These are phyloP conservation scores for Turdus rufiventris DNA, from an alignment of 2,113 vertebrate species.

Conservation along the genomic window DNA sequence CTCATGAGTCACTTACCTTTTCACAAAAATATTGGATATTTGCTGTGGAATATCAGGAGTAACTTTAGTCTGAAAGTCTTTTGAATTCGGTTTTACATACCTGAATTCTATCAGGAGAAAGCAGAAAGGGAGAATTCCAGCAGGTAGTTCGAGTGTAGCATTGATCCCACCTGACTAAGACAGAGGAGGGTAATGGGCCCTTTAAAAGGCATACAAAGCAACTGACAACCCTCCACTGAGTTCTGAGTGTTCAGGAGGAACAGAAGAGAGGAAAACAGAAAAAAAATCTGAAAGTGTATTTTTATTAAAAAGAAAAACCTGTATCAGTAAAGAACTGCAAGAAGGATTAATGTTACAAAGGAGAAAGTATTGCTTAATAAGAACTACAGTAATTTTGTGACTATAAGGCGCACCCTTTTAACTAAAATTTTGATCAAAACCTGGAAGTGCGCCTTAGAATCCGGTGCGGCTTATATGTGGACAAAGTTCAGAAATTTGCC, in stretches of 20 bases:
- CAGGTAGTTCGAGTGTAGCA: neutral
- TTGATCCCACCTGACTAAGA: neutral
- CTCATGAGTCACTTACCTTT: too few relatives aligned
- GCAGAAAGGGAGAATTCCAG: neutral
- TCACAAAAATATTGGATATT: too few relatives aligned
- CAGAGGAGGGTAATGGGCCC: neutral
- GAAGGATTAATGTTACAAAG: neutral
- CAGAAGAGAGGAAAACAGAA: accelerated
- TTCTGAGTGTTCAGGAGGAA: neutral
- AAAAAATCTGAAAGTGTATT: neutral
- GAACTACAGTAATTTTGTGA: neutral
- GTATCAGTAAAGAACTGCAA: neutral
- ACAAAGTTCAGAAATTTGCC: too few relatives aligned
- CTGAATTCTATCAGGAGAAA: neutral
- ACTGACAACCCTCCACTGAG: accelerated
- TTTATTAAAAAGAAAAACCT: neutral
- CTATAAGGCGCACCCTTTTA: too few relatives aligned
- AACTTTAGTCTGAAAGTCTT: neutral
- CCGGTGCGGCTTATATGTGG: too few relatives aligned
- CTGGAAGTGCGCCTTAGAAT: too few relatives aligned
- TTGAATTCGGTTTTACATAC: neutral
- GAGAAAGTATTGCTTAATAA: neutral
- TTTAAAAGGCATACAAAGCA: neutral
- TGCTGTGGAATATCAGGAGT: too few relatives aligned
- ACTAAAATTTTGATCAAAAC: too few relatives aligned